phyloP scores from a whole-genome alignment of 2,888 invertebrate genomes.

The Mesoligia furuncula region DNA sequence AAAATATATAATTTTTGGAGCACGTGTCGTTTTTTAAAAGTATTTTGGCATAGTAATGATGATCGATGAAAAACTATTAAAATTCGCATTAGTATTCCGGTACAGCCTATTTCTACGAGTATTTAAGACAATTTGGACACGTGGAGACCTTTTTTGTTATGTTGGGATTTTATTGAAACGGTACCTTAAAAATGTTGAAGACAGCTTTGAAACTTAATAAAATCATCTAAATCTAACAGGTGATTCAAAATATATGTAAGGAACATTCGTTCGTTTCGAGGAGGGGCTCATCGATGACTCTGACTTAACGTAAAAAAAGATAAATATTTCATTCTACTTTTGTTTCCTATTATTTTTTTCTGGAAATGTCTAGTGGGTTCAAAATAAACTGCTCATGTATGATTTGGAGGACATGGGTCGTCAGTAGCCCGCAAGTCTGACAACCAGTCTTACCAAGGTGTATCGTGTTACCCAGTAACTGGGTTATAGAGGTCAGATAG shows the following conservation, averaged over 20 bases:
- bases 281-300: conserved; percentile 66
- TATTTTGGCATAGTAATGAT: conserved; percentile 41
- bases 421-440: neutral
- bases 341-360: conserved; percentile 1
- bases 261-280: neutral
- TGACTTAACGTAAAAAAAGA: conserved; percentile 18
- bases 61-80: conserved; percentile 45
- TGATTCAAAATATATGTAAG: neutral
- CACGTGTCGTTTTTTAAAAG: conserved; percentile 62
- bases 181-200: neutral
- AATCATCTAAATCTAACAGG: neutral
- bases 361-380: neutral
- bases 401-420: neutral
- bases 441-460: neutral
- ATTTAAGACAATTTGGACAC: conserved; percentile 14
- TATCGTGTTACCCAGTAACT: neutral
- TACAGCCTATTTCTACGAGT: conserved; percentile 12
- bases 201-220: neutral
- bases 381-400: neutral
- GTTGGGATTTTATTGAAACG: neutral
- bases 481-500: neutral
- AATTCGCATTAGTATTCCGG: conserved; percentile 57
- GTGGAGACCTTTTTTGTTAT: conserved; percentile 11
- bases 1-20: conserved; percentile 58
- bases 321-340: conserved; percentile 19